Conservation (phyloP, 2,113 vertebrate genomes). For the Alligator sinensis region DNA sequence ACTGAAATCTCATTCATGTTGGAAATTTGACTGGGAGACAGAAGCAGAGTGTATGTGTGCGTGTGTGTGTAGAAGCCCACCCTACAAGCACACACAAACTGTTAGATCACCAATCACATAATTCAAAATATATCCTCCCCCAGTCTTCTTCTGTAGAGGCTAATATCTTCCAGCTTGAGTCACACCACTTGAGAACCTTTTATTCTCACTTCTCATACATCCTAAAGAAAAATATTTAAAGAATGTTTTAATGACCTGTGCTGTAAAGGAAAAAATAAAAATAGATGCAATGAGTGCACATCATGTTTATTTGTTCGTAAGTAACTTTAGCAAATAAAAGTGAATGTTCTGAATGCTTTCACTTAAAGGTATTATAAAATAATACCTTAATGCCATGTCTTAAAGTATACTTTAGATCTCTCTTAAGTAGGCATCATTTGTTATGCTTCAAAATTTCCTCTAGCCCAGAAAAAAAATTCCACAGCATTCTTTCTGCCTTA, state of each 20-base stretch:
- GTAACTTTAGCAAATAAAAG: slow-evolving; percentile 31
- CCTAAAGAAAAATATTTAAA: neutral
- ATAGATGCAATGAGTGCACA: neutral
- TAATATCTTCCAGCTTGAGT: neutral
- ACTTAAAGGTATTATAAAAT: slow-evolving; percentile 27
- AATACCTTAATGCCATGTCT: slow-evolving; percentile 45
- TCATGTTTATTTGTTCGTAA: slow-evolving; percentile 2
- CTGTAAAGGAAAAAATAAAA: neutral
- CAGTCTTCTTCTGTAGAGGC: neutral
- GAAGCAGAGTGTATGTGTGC: slow-evolving; percentile 22
- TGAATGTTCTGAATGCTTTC: slow-evolving; percentile 25
- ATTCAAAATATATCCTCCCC: neutral
- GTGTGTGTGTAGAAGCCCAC: slow-evolving; percentile 36
- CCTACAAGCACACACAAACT: neutral
- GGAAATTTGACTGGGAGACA: slow-evolving; percentile 67
- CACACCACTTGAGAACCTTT: neutral
- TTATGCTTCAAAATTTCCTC: slow-evolving; percentile 51
- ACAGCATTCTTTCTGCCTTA: slow-evolving; percentile 47
- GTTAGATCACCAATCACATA: neutral
- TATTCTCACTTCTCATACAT: neutral
- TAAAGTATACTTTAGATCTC: slow-evolving; percentile 22
- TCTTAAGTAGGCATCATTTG: slow-evolving; percentile 31
- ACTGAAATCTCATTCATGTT: slow-evolving; percentile 59
- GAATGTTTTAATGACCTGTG: neutral
- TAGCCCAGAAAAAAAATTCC: slow-evolving; percentile 18